Conservation (phyloP, 2,888 invertebrate species). For the Auanema freiburgensis region DNA sequence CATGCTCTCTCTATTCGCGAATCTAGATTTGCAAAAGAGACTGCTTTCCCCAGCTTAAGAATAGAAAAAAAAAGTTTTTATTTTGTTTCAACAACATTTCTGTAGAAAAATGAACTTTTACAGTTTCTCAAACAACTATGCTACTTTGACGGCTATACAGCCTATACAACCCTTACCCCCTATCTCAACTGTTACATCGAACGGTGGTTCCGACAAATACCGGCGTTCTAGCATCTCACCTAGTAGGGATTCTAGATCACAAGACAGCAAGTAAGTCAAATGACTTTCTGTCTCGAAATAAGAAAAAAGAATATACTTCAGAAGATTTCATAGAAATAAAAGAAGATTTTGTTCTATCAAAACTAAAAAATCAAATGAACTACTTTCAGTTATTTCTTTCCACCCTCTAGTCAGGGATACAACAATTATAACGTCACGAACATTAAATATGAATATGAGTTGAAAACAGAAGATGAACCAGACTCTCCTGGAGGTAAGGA, state of each 20-base stretch:
- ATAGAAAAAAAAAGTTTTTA: too few species aligned
- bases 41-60: too few species aligned
- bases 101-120: background rate
- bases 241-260: constrained; percentile 9
- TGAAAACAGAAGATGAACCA: constrained; percentile 19
- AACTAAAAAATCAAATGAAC: background rate
- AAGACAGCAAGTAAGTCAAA: constrained; percentile 9
- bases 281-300: background rate
- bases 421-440: constrained; percentile 10
- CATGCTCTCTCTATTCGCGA: too few species aligned
- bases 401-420: constrained; percentile 14
- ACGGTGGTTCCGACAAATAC: constrained; percentile 16
- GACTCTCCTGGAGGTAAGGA: constrained; percentile 20
- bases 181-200: constrained; percentile 24
- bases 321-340: background rate
- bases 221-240: constrained; percentile 15
- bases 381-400: constrained; percentile 21
- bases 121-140: constrained; percentile 24
- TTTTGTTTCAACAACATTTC: too few species aligned
- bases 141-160: constrained; percentile 21
- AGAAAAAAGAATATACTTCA: background rate
- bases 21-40: too few species aligned
- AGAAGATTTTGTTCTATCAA: background rate
- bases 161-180: constrained; percentile 22
- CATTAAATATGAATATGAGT: constrained; percentile 23